These are phyloP conservation scores for Triops longicaudatus DNA, from an alignment of 1,140 invertebrate species.

Conservation along the genomic window DNA sequence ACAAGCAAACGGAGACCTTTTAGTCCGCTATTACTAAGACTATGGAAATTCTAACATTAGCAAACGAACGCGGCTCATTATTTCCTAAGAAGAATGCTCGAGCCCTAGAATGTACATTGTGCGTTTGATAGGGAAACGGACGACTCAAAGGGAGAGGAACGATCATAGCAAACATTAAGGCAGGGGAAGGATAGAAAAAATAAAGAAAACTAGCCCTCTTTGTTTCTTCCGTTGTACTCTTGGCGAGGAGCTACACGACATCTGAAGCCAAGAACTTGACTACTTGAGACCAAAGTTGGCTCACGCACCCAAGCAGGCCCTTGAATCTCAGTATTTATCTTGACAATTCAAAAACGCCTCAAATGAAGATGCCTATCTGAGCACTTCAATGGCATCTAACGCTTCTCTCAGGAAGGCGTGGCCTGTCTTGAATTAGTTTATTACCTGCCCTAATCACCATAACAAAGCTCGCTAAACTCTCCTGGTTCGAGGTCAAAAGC, in stretches of 20 bases:
- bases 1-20: too few relatives aligned
- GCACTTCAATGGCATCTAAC: neutral
- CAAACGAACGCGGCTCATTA: too few relatives aligned
- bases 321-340: neutral
- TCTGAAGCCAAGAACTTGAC: neutral
- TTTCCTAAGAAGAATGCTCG: too few relatives aligned
- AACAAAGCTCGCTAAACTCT: neutral
- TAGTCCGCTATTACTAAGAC: too few relatives aligned
- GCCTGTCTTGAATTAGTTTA: neutral
- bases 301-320: neutral
- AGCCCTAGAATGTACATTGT: neutral
- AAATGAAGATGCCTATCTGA: neutral
- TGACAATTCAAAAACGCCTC: neutral
- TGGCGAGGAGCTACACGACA: neutral
- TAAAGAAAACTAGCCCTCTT: neutral
- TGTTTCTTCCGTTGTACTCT: neutral
- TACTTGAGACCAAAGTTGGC: neutral
- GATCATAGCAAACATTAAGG: neutral
- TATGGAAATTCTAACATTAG: too few relatives aligned
- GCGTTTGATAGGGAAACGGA: neutral
- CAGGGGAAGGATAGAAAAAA: neutral
- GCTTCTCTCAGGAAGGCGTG: neutral
- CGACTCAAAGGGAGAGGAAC: neutral
- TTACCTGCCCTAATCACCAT: constrained; percentile 7
- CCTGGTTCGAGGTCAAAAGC: neutral